Evolutionary conservation across 1,140 invertebrate genomes (phyloP).

Genomic region (Drosophila grimshawi): DNA sequence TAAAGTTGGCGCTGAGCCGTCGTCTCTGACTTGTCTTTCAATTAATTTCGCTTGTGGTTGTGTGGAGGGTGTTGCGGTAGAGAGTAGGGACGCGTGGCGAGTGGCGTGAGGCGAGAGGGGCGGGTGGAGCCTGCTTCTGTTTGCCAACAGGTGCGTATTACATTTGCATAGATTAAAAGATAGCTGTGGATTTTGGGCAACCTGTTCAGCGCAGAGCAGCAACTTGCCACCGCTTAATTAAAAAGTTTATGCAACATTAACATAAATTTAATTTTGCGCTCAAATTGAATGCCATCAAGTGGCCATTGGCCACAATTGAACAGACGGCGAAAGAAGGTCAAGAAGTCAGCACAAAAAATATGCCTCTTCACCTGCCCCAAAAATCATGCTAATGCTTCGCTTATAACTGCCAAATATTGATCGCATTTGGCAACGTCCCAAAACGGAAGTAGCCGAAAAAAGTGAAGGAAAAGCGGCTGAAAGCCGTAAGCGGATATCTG

Average conservation of each 20-base stretch:
- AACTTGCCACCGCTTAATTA: conserved; percentile 64
- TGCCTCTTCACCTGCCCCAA: neutral
- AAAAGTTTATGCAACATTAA: conserved; percentile 74
- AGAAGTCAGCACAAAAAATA: conserved; percentile 25
- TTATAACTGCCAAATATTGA: conserved; percentile 73
- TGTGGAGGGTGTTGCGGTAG: no score
- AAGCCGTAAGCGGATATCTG: conserved; percentile 26
- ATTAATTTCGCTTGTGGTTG: conserved; percentile 24
- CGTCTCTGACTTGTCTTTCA: conserved; percentile 27
- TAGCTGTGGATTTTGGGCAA: conserved; percentile 14
- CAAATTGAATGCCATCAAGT: conserved; percentile 51
- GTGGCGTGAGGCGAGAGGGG: neutral
- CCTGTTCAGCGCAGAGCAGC: conserved; percentile 9
- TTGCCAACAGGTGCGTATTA: conserved; percentile 70
- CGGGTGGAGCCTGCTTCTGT: neutral
- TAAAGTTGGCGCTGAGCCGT: conserved; percentile 34
- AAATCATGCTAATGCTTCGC: neutral
- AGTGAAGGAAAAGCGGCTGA: neutral
- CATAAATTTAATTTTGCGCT: conserved; percentile 72
- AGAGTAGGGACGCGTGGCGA: neutral
- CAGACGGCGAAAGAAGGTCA: conserved; percentile 22
- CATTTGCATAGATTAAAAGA: conserved; percentile 72
- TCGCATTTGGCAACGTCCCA: conserved; percentile 48
- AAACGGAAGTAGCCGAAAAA: neutral
- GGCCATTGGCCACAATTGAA: conserved; percentile 48